Percentiles rank a stretch among this genome's conserved stretches.
Conservation (phyloP, 2,888 invertebrate species). For the Dolichopus griseipennis region DNA sequence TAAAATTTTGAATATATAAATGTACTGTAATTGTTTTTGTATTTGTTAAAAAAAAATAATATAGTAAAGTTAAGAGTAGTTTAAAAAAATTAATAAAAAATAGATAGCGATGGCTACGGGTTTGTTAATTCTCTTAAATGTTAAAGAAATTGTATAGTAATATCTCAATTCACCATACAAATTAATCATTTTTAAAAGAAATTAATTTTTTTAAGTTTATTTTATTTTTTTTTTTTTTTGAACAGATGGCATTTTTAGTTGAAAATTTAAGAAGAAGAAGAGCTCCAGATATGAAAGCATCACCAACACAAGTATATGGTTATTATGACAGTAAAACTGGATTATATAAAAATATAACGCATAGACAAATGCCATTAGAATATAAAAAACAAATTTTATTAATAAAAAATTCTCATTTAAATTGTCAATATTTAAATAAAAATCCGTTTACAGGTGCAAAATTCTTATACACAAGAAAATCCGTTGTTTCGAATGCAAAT, state of each 20-base stretch:
- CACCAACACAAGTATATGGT: not conserved
- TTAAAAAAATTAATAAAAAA: no score
- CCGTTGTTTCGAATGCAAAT: not conserved
- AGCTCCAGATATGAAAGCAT: not conserved
- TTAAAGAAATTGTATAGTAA: no score
- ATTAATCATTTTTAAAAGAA: no score
- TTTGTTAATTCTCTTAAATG: no score
- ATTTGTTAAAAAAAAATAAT: not conserved
- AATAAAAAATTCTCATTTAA: not conserved
- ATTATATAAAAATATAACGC: not conserved
- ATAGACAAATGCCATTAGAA: not conserved
- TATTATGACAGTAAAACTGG: not conserved
- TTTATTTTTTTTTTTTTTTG: no score
- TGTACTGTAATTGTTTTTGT: no score
- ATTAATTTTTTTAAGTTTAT: no score
- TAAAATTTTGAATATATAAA: not conserved
- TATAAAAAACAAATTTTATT: not conserved
- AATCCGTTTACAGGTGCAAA: not conserved
- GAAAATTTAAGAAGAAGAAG: not conserved
- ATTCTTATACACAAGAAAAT: not conserved
- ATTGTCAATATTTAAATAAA: not conserved
- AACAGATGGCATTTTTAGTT: conserved; percentile 1
- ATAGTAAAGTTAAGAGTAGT: no score
- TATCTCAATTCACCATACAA: no score
- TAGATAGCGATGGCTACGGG: no score